Conservation (phyloP, 1,140 invertebrate species). For the Drosophila miranda region DNA sequence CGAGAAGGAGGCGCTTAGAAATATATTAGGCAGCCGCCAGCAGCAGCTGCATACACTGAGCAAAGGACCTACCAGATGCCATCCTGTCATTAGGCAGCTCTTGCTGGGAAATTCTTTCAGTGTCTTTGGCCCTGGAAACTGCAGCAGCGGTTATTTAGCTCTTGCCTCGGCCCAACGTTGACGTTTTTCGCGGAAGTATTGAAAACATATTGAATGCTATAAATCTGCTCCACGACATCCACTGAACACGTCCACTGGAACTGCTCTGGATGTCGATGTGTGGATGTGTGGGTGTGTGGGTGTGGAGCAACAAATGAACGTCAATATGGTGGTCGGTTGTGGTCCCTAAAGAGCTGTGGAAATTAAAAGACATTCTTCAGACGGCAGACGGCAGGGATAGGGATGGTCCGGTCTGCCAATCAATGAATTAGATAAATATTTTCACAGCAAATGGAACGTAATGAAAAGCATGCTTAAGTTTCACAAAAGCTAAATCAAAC, state of each 20-base stretch:
- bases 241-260: neutral
- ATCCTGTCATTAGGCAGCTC: too few species aligned
- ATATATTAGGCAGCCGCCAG: conserved; percentile 42
- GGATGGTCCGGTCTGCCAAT: conserved; percentile 35
- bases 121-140: neutral
- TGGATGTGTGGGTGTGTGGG: neutral
- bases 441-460: conserved; percentile 67
- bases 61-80: neutral
- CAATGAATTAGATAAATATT: conserved; percentile 69
- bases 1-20: conserved; percentile 48
- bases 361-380: too few species aligned
- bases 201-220: conserved; percentile 62
- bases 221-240: conserved; percentile 38
- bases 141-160: too few species aligned
- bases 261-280: neutral
- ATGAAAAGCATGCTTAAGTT: conserved; percentile 64
- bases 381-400: too few species aligned
- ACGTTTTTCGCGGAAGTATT: conserved; percentile 58
- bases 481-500: conserved; percentile 56
- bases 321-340: conserved; percentile 30
- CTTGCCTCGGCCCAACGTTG: conserved; percentile 27
- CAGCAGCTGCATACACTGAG: neutral
- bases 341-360: too few species aligned
- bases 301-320: conserved; percentile 41
- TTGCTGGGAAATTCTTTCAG: neutral